phyloP scores from a whole-genome alignment of 1,140 invertebrate species.

The Lasioglossum baleicum region DNA sequence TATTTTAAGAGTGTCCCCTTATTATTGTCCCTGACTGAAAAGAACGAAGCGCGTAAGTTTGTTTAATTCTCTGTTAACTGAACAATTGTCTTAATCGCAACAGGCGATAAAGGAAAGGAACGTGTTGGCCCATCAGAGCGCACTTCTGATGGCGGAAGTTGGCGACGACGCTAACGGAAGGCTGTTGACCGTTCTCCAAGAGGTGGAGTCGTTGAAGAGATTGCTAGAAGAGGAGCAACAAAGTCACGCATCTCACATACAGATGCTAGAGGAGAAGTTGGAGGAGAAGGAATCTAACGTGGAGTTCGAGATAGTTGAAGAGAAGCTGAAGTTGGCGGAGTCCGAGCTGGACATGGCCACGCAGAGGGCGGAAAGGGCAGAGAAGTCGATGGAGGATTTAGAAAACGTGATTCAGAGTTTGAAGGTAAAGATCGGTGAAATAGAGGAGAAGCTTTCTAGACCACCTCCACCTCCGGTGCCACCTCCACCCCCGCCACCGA shows the following conservation, averaged over 20 bases:
- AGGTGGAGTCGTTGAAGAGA: conserved; percentile 83
- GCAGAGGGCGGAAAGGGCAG: conserved; percentile 83
- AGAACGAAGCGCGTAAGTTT: too few relatives aligned
- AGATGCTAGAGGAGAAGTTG: conserved; percentile 83
- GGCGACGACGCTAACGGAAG: conserved; percentile 80
- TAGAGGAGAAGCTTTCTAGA: conserved; percentile 73
- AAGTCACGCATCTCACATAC: conserved; percentile 80
- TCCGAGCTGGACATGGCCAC: conserved; percentile 83
- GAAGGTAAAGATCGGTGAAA: conserved; percentile 70
- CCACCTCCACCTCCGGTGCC: conserved; percentile 77
- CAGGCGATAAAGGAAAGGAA: conserved; percentile 82
- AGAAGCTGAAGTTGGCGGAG: conserved; percentile 85
- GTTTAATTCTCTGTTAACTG: not conserved
- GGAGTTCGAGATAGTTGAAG: conserved; percentile 85
- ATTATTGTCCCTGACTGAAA: too few relatives aligned
- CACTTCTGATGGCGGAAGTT: conserved; percentile 83
- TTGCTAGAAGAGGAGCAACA: conserved; percentile 83
- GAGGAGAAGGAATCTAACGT: conserved; percentile 84
- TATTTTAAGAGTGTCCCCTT: too few relatives aligned
- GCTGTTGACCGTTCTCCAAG: conserved; percentile 80
- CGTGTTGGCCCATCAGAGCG: conserved; percentile 84
- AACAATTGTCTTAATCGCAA: not conserved
- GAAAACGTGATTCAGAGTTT: conserved; percentile 66
- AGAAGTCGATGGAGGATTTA: conserved; percentile 75
- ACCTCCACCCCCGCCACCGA: conserved; percentile 74